Evolutionary conservation across 92 coral and sea anemone species (phyloP).

Genomic region (Isaurus tuberculatus): DNA sequence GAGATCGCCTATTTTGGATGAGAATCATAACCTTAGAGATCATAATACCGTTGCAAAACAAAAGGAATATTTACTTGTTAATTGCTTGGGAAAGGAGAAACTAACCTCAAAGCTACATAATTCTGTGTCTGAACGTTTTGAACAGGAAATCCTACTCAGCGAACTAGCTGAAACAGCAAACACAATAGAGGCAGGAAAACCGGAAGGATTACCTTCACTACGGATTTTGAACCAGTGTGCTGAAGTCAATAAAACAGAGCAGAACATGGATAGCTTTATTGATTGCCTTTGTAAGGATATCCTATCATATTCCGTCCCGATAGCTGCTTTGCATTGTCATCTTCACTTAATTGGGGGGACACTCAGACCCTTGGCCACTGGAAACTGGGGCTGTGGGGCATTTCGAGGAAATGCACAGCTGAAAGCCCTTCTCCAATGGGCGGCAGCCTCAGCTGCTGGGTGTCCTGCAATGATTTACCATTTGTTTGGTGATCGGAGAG

Average conservation of each 20-base stretch:
- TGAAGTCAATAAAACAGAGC: background rate
- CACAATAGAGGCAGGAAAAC: background rate
- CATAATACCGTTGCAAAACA: background rate
- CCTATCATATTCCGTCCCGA: constrained; percentile 44
- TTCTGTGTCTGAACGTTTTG: constrained; percentile 24
- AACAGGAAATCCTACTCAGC: constrained; percentile 2
- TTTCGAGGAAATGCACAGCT: constrained; percentile 75
- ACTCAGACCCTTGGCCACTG: constrained; percentile 74
- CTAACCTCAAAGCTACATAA: background rate
- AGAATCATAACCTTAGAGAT: constrained; percentile 27
- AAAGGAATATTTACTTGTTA: background rate
- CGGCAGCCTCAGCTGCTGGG: constrained; percentile 84
- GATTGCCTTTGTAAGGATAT: constrained; percentile 46
- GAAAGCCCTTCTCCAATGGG: constrained; percentile 87
- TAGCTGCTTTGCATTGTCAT: constrained; percentile 49
- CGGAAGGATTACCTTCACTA: background rate
- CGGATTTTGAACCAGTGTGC: background rate
- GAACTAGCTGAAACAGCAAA: constrained; percentile 33
- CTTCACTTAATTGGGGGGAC: constrained; percentile 15
- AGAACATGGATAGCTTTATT: constrained; percentile 31
- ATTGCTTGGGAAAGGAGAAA: background rate
- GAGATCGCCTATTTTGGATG: background rate
- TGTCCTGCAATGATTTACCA: constrained; percentile 79
- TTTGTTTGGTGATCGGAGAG: constrained; percentile 68
- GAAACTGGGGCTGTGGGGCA: constrained; percentile 82